phyloP scores from a whole-genome alignment of 2,113 vertebrate genomes.

The Todiramphus saurophagus region DNA sequence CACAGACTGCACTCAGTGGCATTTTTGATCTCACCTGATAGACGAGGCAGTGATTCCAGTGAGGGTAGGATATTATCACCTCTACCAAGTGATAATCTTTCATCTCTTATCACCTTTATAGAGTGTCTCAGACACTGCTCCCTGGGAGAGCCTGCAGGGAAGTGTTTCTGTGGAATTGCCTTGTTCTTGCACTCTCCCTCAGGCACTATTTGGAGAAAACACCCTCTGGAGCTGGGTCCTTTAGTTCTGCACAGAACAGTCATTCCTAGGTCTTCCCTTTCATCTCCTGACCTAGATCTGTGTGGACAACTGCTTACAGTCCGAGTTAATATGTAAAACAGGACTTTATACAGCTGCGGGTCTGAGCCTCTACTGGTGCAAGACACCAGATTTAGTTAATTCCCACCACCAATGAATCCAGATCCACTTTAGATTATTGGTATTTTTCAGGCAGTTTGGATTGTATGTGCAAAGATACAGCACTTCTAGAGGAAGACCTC shows the following conservation, averaged over 20 bases:
- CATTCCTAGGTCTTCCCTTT: background rate
- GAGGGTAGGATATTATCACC: background rate
- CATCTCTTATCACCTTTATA: background rate
- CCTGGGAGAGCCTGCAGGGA: accelerated
- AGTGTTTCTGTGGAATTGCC: background rate
- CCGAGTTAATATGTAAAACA: background rate
- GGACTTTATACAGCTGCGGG: background rate
- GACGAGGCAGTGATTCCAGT: background rate
- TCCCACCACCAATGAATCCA: background rate
- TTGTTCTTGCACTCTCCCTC: background rate
- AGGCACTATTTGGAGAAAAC: background rate
- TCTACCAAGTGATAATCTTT: background rate
- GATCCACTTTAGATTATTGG: background rate
- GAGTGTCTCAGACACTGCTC: background rate
- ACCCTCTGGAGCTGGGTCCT: background rate
- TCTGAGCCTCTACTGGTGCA: background rate
- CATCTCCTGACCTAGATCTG: background rate
- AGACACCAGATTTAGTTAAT: background rate
- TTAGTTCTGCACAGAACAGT: background rate
- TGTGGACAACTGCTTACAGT: background rate
- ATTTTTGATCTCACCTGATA: background rate
- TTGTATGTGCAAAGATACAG: background rate
- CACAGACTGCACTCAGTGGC: background rate
- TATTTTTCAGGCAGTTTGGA: background rate
- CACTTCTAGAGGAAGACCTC: background rate